Evolutionary conservation across 2,113 vertebrate genomes (phyloP), one percentile per base, ranked within the genome.

Genomic region (Hippocampus mohnikei): DNA sequence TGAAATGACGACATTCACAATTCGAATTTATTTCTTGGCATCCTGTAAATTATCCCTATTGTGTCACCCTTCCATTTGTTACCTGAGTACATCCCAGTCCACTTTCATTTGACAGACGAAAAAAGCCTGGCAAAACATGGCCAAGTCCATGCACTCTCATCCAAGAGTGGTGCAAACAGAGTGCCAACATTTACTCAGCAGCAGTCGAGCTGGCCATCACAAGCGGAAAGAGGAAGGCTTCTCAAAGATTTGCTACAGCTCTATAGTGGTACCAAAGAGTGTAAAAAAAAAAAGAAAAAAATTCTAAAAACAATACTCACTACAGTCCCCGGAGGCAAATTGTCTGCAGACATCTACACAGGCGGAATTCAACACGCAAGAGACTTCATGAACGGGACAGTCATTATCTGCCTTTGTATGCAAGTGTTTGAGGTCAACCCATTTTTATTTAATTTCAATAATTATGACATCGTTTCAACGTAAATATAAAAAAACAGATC

Each of bases 201-300:
- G 66, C 7, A 44, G 81, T 73, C 84, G n/a, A 90, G 85, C 85
- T 87, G 87, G 64, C 62, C 44, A 52, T 88, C 84, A 87, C 81
- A 85, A 67, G 80, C 3, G 16, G 66, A 66, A 50, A 63, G 40
- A 55, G 66, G 73, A 69, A 55, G 77, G 72, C 67, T 67, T 81
- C 61, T 80, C 37, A 76, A 77, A 75, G 68, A 73, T 50, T 68
- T 20, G 48, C 66, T 67, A 67, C 55, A 46, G 46, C 15, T n/a
- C 21, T 12, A 29, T 18, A 7, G 7, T 50, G 46, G 71, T 42
- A 42, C 44, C 50, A 9, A 33, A 33, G 55, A 72, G 42, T 15
- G n/a, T n/a, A n/a, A n/a, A n/a, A n/a, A n/a, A n/a, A n/a, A n/a
- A n/a, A n/a, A n/a, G n/a, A n/a, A n/a, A n/a, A n/a, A n/a, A n/a